These are phyloP conservation scores for Ormyrus nitidulus DNA, from an alignment of 2,888 invertebrate species.

Conservation along the genomic window DNA sequence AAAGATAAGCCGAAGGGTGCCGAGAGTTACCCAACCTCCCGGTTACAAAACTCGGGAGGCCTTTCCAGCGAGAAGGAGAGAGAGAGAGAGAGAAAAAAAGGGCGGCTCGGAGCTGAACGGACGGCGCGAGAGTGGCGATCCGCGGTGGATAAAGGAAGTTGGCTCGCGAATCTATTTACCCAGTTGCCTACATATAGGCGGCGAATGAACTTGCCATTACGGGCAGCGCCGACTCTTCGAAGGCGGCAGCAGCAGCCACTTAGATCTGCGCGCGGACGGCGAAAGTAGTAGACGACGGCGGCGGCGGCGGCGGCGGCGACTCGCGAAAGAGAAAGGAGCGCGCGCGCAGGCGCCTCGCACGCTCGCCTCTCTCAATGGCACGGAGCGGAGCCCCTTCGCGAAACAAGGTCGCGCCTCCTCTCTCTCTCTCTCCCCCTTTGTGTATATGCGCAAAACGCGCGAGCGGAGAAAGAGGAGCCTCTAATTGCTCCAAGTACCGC, in stretches of 20 bases:
- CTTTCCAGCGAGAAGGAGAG: constrained; percentile 6
- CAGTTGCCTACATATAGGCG: no score
- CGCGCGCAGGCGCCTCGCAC: background rate
- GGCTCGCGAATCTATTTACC: no score
- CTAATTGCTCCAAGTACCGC: background rate
- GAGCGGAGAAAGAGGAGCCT: background rate
- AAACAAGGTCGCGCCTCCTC: no score
- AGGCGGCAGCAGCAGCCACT: background rate
- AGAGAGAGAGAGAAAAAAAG: background rate
- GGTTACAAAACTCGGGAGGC: background rate
- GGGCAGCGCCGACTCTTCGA: no score
- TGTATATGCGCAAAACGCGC: background rate
- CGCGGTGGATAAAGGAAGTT: constrained; percentile 2
- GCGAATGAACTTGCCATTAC: no score
- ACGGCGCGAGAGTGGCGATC: background rate
- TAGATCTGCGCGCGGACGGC: background rate
- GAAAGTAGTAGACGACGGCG: no score
- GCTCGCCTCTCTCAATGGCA: background rate
- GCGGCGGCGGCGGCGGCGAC: no score
- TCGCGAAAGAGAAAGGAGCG: background rate
- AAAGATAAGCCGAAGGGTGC: no score
- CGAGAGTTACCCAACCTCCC: no score
- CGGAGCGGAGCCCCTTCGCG: no score
- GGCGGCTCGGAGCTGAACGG: background rate
- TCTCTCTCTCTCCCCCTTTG: background rate